Evolutionary conservation across 2,113 vertebrate genomes (phyloP).

Genomic region (Dendrocopos noguchii): DNA sequence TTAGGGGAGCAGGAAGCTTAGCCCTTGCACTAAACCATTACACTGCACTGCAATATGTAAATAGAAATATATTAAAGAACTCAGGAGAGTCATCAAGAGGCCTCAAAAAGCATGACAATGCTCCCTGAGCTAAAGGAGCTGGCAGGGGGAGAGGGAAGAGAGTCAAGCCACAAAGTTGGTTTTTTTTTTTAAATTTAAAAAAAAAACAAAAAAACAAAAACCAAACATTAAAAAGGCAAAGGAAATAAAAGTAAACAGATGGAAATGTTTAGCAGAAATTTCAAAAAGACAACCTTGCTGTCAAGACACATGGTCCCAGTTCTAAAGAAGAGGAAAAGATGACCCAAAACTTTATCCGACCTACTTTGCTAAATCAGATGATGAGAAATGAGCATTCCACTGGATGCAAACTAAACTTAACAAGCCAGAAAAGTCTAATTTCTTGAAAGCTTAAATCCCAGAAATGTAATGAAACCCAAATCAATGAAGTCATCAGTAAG

Average conservation of each 20-base stretch:
- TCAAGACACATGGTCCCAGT: background rate
- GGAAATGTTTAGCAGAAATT: background rate
- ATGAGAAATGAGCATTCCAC: background rate
- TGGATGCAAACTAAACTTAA: rapidly evolving
- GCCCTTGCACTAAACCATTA: no score
- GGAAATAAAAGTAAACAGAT: background rate
- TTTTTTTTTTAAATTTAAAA: no score
- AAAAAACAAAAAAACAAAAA: background rate
- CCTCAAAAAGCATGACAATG: background rate
- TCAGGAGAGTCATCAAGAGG: background rate
- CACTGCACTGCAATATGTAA: background rate
- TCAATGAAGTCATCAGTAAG: background rate
- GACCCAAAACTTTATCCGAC: background rate
- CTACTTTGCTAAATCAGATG: background rate
- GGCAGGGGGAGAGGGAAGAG: background rate
- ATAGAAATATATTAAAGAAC: background rate
- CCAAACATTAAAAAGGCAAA: background rate
- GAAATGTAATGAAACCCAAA: background rate
- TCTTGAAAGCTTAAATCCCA: background rate
- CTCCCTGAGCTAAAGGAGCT: background rate
- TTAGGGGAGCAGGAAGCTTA: no score
- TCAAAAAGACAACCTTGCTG: background rate
- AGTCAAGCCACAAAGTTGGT: background rate
- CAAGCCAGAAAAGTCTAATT: background rate
- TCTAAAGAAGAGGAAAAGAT: background rate